A percentile compares a stretch with the other conserved stretches of the same genome.
Evolutionary conservation across 2,797 vertebrate species (phyloP).

Genomic region (Halcyon smyrnensis): DNA sequence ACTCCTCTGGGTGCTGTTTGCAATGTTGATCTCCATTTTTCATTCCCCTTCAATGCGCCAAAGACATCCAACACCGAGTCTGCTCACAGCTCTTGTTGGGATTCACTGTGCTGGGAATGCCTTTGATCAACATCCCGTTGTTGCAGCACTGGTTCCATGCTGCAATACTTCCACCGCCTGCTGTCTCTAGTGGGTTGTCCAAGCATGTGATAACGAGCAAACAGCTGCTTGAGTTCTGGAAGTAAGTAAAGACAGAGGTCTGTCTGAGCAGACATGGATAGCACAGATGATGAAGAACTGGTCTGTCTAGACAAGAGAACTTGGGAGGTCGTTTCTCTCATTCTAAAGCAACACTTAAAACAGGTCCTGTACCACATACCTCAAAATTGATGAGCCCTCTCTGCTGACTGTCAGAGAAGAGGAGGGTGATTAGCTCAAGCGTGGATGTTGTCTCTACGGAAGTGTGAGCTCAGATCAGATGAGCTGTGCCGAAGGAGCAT

Average conservation of each 20-base stretch:
- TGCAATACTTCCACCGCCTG: background rate
- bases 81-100: background rate
- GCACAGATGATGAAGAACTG: background rate
- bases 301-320: background rate
- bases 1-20: conserved; percentile 53
- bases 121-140: accelerated
- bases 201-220: background rate
- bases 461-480: background rate
- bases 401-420: background rate
- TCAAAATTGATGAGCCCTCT: background rate
- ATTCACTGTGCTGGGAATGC: background rate
- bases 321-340: background rate
- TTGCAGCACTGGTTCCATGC: background rate
- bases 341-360: background rate
- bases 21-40: conserved; percentile 45
- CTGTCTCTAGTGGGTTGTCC: background rate
- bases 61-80: background rate
- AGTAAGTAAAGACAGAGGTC: background rate
- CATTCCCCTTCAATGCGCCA: background rate
- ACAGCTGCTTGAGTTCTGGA: background rate
- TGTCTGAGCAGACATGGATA: background rate
- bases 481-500: background rate
- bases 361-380: background rate
- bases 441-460: background rate
- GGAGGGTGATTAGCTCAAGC: background rate